Base-by-base conservation (phyloP, 2,888 invertebrate species). In the Nomada lathburiana region DNA sequence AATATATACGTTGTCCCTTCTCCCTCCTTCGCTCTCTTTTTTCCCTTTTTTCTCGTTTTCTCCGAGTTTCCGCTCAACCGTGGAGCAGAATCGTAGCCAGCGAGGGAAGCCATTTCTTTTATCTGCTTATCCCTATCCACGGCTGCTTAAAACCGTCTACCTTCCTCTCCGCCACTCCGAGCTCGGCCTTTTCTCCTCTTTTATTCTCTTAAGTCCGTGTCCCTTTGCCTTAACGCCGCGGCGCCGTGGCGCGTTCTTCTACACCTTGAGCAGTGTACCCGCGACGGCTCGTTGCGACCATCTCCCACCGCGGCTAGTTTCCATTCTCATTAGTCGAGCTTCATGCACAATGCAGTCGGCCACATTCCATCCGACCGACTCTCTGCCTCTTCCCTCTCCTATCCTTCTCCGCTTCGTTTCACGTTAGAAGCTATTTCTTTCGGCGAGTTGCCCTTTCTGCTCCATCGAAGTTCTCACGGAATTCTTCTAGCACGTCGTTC, bases 261-360 rank as follows among this genome's bases (percentile, higher is more conserved):
- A 67, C 69, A 42, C 63, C 62, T 78, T 68, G 55, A 42, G 29
- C 77, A 47, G 63, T 44, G 82, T 55, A 69, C 13, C 65, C 70
- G 47, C 47, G 62, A 44, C 69, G 72, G 23, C 59, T 57, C 57
- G 44, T 4, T 10, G 42, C 50, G 10, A 16, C 10, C n/a, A 47
- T 42, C 57, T 52, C 59, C 60, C 23, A 11, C 71, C 72, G 16
- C 70, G 73, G 67, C 59, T 83, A 81, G 87, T 89, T 90, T 89
- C 86, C 88, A 89, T 90, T 91, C 90, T 91, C 91, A 90, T 91
- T 83, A 87, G 84, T 83, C 82, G 76, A 81, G 78, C 79, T 73
- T 87, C 87, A 83, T 85, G 88, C 89, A 90, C 89, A 88, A 90
- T 88, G 88, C 85, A 86, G 82, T 82, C 86, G 69, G 80, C 68